Evolutionary conservation across 1,140 invertebrate species (phyloP).

Genomic region (Thereuonema tuberculata): DNA sequence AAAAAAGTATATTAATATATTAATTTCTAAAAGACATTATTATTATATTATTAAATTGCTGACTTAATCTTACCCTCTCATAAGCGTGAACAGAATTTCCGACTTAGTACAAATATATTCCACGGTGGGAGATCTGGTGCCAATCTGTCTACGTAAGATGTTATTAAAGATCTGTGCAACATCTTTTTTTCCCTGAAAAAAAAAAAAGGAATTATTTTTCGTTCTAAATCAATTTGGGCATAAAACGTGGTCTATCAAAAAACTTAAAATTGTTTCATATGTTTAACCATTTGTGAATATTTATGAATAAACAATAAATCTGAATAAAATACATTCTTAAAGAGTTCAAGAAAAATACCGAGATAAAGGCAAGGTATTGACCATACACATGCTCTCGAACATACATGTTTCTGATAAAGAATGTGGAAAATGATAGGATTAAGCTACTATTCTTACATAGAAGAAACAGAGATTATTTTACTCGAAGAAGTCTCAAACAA

Average conservation of each 20-base stretch:
- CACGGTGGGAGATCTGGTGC: slow-evolving; percentile 90
- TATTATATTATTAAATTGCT: neutral
- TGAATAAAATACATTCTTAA: no score
- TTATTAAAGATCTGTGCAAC: slow-evolving; percentile 99
- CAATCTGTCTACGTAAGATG: slow-evolving; percentile 92
- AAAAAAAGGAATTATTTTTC: slow-evolving; percentile 16
- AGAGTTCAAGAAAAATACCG: no score
- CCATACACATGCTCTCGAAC: no score
- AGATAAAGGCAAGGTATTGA: no score
- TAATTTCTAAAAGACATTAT: slow-evolving; percentile 6
- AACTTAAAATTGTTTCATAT: no score
- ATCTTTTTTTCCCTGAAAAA: slow-evolving; percentile 83
- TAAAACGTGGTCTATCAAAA: neutral
- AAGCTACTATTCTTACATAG: no score
- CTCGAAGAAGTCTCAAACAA: no score
- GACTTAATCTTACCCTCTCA: slow-evolving; percentile 64
- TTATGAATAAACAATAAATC: no score
- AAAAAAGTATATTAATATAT: slow-evolving; percentile 3
- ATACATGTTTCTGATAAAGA: no score
- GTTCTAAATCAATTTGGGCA: neutral
- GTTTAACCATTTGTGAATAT: no score
- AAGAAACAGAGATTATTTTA: no score
- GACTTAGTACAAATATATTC: slow-evolving; percentile 97
- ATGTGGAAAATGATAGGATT: no score
- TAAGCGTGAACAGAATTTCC: slow-evolving; percentile 90